Percentiles rank a stretch among this genome's conserved stretches.
Evolutionary conservation across 2,797 vertebrate genomes (phyloP).

Genomic region (Podargus strigoides): DNA sequence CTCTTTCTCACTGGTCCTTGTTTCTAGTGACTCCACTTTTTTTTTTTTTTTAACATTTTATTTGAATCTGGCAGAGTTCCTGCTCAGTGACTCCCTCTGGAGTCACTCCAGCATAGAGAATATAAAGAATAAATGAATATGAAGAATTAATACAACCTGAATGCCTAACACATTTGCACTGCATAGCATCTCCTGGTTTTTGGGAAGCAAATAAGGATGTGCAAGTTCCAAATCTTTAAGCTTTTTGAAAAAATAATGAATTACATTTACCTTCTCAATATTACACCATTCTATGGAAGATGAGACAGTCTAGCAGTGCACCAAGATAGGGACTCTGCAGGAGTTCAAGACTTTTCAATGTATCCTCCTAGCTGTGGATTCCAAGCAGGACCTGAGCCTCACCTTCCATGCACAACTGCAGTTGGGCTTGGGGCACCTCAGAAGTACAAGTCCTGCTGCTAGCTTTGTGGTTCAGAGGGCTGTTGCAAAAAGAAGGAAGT

Average conservation of each 20-base stretch:
- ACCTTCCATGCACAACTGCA: too few relatives aligned
- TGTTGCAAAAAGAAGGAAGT: neutral
- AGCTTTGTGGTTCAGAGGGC: neutral
- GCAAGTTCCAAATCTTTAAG: neutral
- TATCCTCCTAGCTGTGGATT: neutral
- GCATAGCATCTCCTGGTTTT: neutral
- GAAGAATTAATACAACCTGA: too few relatives aligned
- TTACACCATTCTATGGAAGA: neutral
- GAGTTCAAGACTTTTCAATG: neutral
- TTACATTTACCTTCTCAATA: neutral
- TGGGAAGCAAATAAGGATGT: neutral
- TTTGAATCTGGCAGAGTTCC: neutral
- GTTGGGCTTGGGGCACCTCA: too few relatives aligned
- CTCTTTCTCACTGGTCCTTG: neutral
- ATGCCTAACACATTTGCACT: neutral
- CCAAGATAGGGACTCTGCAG: neutral
- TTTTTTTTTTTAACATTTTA: neutral
- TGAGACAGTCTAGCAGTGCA: neutral
- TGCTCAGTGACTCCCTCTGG: slow-evolving; percentile 18
- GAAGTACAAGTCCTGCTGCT: too few relatives aligned
- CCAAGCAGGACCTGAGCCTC: too few relatives aligned
- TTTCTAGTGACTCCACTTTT: neutral
- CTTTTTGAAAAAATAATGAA: neutral
- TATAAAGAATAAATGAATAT: neutral
- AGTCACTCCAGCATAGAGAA: neutral